Conservation (phyloP, 2,888 invertebrate genomes). For the Drosophila siamana region DNA sequence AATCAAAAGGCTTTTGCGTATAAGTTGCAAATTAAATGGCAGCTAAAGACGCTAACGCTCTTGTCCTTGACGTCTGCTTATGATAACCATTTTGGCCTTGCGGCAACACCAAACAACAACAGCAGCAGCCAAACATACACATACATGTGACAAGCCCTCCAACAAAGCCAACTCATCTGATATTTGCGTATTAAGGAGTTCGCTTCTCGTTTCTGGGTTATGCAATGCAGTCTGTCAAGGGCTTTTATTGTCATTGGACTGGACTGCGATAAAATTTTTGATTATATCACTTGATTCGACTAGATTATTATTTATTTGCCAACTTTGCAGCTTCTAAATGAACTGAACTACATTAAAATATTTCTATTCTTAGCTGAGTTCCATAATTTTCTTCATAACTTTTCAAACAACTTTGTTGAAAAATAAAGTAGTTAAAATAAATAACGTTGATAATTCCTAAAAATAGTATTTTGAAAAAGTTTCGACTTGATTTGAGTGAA, state of each 20-base stretch:
- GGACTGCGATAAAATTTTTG: not conserved
- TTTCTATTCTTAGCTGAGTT: too few species aligned
- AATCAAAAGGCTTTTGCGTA: slow-evolving; percentile 81
- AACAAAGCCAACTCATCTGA: not conserved
- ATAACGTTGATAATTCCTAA: not conserved
- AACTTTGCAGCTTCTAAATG: not conserved
- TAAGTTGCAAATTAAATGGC: slow-evolving; percentile 79
- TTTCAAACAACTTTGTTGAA: not conserved
- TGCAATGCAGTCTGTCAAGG: not conserved
- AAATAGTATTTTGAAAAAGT: not conserved
- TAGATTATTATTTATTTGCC: not conserved
- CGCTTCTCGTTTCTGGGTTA: not conserved
- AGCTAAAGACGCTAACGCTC: slow-evolving; percentile 35
- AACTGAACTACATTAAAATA: not conserved
- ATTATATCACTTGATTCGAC: too few species aligned
- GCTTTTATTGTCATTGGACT: slow-evolving; percentile 1
- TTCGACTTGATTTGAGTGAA: not conserved
- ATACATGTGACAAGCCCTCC: not conserved
- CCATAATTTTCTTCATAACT: too few species aligned
- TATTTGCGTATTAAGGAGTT: slow-evolving; percentile 6
- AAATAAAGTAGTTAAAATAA: not conserved
- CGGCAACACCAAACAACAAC: slow-evolving; percentile 45
- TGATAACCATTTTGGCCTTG: slow-evolving; percentile 70
- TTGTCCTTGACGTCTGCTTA: slow-evolving; percentile 59
- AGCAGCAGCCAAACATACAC: slow-evolving; percentile 5